These are phyloP conservation scores for Pseudoips prasinana DNA, from an alignment of 2,888 invertebrate genomes.

Conservation along the genomic window DNA sequence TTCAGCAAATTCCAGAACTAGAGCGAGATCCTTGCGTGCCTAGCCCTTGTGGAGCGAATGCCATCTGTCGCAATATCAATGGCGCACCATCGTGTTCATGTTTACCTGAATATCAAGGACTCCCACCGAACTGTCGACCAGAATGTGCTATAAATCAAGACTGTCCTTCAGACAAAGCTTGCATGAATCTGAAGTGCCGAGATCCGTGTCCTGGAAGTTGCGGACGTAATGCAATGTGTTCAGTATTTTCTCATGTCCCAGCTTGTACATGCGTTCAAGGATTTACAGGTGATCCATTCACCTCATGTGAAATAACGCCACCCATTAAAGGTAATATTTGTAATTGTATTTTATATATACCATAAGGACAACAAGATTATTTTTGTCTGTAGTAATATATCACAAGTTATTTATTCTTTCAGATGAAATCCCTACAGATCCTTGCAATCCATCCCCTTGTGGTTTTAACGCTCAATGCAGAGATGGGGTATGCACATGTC, in stretches of 20 bases:
- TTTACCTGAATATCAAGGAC: slow-evolving; percentile 83
- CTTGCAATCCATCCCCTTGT: slow-evolving; percentile 89
- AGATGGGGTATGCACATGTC: slow-evolving; percentile 86
- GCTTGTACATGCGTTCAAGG: slow-evolving; percentile 86
- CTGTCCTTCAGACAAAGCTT: slow-evolving; percentile 86
- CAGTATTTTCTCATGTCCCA: slow-evolving; percentile 86
- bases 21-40: slow-evolving; percentile 85
- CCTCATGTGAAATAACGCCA: slow-evolving; percentile 79
- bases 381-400: no score
- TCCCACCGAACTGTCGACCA: slow-evolving; percentile 87
- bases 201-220: slow-evolving; percentile 89
- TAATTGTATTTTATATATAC: not conserved
- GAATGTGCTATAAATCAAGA: slow-evolving; percentile 88
- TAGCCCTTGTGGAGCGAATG: slow-evolving; percentile 86
- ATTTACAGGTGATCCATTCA: slow-evolving; percentile 90
- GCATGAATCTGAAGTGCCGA: slow-evolving; percentile 87
- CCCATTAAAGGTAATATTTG: slow-evolving; percentile 60
- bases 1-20: slow-evolving; percentile 49
- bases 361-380: no score
- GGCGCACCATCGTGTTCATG: slow-evolving; percentile 85
- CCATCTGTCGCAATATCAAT: slow-evolving; percentile 83
- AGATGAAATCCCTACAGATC: slow-evolving; percentile 75
- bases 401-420: slow-evolving; percentile 30
- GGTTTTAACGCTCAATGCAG: slow-evolving; percentile 84
- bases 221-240: slow-evolving; percentile 84